These are phyloP conservation scores for Rhinatrema bivittatum DNA, from an alignment of 2,797 vertebrate genomes.

Conservation along the genomic window DNA sequence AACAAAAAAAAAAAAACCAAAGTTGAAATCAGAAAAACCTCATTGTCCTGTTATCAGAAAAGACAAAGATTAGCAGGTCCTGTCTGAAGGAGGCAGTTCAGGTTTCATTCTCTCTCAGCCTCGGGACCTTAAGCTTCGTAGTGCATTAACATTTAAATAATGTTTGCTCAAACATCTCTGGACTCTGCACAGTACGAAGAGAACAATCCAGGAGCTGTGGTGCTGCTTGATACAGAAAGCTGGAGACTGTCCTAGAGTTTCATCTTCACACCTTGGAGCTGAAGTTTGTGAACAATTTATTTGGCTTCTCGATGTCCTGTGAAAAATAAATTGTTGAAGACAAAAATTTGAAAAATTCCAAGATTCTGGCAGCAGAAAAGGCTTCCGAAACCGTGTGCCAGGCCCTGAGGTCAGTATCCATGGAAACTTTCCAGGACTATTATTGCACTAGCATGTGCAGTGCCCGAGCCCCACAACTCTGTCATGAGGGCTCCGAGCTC, in stretches of 20 bases:
- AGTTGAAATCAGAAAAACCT: conserved; percentile 26
- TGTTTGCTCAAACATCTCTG: conserved; percentile 12
- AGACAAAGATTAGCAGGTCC: conserved; percentile 29
- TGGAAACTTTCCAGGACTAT: too few species aligned
- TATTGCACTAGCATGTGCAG: too few species aligned
- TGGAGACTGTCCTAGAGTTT: conserved; percentile 36
- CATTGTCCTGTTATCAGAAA: conserved; percentile 15
- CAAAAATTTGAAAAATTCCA: too few species aligned
- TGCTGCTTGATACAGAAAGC: conserved; percentile 30
- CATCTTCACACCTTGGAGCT: conserved; percentile 41
- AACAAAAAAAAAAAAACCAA: conserved; percentile 24
- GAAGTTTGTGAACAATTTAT: conserved; percentile 38
- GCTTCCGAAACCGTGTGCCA: too few species aligned
- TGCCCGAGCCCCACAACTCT: too few species aligned
- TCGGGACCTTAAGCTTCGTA: conserved; percentile 37
- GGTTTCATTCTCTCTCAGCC: conserved; percentile 28
- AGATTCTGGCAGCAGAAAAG: too few species aligned
- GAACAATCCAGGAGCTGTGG: too few species aligned
- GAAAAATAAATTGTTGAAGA: neutral
- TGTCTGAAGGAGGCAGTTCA: conserved; percentile 26
- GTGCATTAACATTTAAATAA: conserved; percentile 41
- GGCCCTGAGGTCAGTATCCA: too few species aligned
- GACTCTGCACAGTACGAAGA: too few species aligned
- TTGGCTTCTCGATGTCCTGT: conserved; percentile 56
- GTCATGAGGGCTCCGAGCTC: too few species aligned